Evolutionary conservation across 2,797 vertebrate genomes (phyloP).

Genomic region (Orientallactaga sibirica): DNA sequence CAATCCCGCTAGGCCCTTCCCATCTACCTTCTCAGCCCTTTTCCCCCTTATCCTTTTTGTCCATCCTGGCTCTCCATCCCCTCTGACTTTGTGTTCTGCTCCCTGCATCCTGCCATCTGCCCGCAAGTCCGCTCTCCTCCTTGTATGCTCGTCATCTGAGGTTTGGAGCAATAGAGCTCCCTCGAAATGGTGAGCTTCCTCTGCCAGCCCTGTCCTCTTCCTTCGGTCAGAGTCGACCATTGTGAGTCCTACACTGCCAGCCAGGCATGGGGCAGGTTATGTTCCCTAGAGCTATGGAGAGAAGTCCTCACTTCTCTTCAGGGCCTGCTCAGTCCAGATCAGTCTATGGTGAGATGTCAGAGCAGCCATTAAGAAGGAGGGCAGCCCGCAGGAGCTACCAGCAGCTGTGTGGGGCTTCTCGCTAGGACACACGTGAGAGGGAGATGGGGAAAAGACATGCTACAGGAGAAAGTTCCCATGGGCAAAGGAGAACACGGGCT

Average conservation of each 20-base stretch:
- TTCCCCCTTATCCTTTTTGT: background rate
- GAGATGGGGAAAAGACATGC: background rate
- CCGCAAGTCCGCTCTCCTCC: background rate
- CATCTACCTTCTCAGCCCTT: background rate
- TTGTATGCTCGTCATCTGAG: background rate
- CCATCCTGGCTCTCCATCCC: background rate
- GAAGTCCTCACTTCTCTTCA: background rate
- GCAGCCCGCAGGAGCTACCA: background rate
- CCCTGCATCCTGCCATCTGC: background rate
- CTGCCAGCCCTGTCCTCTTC: background rate
- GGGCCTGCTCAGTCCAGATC: background rate
- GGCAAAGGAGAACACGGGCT: background rate
- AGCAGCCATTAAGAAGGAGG: background rate
- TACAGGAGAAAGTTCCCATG: background rate
- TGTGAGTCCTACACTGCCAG: background rate
- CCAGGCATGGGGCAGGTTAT: too few species aligned
- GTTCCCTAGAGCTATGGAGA: background rate
- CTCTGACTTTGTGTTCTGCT: background rate
- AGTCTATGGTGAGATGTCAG: background rate
- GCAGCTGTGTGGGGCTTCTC: background rate
- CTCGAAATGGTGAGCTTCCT: background rate
- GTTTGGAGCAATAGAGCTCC: background rate
- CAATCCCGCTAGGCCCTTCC: conserved; percentile 24
- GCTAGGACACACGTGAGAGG: background rate
- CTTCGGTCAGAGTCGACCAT: background rate